phyloP scores from a whole-genome alignment of 2,113 vertebrate genomes.

The Halichoeres trimaculatus region DNA sequence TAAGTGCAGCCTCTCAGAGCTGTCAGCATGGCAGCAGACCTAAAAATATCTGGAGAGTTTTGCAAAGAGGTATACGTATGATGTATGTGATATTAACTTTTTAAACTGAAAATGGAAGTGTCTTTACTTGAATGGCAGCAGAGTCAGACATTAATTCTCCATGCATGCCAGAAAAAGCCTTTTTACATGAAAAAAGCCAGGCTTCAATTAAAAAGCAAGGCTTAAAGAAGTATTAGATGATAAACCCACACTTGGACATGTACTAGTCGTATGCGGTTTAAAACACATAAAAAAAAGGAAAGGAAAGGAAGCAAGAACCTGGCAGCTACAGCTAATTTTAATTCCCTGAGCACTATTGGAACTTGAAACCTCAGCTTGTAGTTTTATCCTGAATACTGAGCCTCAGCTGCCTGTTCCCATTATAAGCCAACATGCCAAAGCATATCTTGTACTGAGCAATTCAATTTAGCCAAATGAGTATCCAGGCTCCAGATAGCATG shows the following conservation, averaged over 20 bases:
- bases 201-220: constrained; percentile 19
- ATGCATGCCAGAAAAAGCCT: background rate
- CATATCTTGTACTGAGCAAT: constrained; percentile 60
- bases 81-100: background rate
- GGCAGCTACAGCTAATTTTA: constrained; percentile 44
- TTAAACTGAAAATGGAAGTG: background rate
- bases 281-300: background rate
- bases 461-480: constrained; percentile 65
- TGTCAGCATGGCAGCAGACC: background rate
- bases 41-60: background rate
- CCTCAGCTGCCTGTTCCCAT: constrained; percentile 71
- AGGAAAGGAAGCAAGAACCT: background rate
- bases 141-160: background rate
- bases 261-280: background rate
- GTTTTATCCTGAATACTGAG: constrained; percentile 57
- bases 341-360: constrained; percentile 44
- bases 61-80: background rate
- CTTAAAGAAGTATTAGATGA: constrained; percentile 7
- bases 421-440: constrained; percentile 64
- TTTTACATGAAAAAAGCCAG: constrained; percentile 13
- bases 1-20: no score
- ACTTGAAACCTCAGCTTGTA: constrained; percentile 51
- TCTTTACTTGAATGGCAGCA: background rate
- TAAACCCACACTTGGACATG: constrained; percentile 11
- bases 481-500: constrained; percentile 44